Base-by-base conservation (phyloP, 2,888 invertebrate species). In the Chrysopilus asiliformis region DNA sequence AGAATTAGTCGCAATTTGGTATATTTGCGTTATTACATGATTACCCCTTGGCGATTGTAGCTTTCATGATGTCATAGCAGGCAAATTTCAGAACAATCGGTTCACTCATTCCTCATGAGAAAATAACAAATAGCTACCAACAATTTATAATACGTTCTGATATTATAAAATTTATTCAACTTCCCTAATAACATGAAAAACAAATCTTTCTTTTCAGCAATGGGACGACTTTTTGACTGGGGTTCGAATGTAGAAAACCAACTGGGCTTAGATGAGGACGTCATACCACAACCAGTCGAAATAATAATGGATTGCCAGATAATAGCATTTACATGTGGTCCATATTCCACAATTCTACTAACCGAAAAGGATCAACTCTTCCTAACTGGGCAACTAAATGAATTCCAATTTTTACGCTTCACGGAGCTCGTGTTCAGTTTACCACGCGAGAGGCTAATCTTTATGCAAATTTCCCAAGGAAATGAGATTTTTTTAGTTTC, bases 401-500 rank as follows among this genome's bases (percentile, higher is more conserved):
- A 62, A 37, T 57, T 57, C 40, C 51, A 53, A 20, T 58, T 58
- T 45, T 49, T 56, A 16, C 50, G 53, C 41, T 58, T 63, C 33
- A 58, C 57, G 6, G 60, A 59, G 41, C 40, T 61, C 15, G 55
- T 55, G 40, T 53, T 57, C 42, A 57, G 57, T 45, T 55, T 59
- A n/a, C 48, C 52, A 4, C 52, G 49, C 13, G 57, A 60, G 36
- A 30, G 31, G 13, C 24, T 32, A 15, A 31, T 32, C 16, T 61
- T 54, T 32, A 52, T 62, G 52, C 53, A 60, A 41, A 58, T 62
- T 16, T 60, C 63, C 4, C 53, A 57, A 43, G 49, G 53, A 4
- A 60, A 57, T 46, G 62, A 63, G 29, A 59, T 62, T 12, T 62
- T 54, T 24, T 56, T 63, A 20, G 54, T 62, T 8, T 60, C 58